Conservation (phyloP, 1,140 invertebrate species). For the Physella acuta region DNA sequence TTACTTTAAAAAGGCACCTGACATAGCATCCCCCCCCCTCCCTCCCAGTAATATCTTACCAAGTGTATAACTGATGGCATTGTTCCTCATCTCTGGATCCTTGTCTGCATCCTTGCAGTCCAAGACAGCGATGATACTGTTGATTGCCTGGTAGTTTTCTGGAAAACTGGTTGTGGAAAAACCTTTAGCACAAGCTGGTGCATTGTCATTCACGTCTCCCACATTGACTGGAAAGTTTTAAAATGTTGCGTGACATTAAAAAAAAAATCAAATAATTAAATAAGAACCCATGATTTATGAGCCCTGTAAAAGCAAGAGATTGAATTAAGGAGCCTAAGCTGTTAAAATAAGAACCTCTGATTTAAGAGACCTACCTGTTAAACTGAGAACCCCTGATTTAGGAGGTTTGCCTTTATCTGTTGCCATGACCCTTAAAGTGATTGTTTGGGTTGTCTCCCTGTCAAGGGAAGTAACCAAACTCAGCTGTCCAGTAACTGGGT, state of each 20-base stretch:
- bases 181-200: not conserved
- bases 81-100: not conserved
- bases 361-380: not conserved
- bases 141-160: not conserved
- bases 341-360: not conserved
- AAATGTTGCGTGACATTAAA: not conserved
- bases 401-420: not conserved
- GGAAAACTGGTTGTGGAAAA: not conserved
- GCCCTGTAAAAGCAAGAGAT: no score
- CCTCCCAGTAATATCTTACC: not conserved
- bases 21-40: no score
- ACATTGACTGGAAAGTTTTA: not conserved
- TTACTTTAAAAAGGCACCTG: no score
- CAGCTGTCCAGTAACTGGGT: not conserved
- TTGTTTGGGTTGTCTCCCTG: not conserved
- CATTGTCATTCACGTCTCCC: slow-evolving; percentile 8
- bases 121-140: not conserved
- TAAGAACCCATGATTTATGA: no score
- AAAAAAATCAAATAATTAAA: not conserved
- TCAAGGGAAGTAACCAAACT: not conserved
- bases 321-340: not conserved
- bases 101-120: not conserved
- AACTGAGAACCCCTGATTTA: not conserved
- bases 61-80: not conserved
- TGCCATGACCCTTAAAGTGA: not conserved